Evolutionary conservation across 2,888 invertebrate genomes (phyloP).

Genomic region (Epirrhoe tristata): DNA sequence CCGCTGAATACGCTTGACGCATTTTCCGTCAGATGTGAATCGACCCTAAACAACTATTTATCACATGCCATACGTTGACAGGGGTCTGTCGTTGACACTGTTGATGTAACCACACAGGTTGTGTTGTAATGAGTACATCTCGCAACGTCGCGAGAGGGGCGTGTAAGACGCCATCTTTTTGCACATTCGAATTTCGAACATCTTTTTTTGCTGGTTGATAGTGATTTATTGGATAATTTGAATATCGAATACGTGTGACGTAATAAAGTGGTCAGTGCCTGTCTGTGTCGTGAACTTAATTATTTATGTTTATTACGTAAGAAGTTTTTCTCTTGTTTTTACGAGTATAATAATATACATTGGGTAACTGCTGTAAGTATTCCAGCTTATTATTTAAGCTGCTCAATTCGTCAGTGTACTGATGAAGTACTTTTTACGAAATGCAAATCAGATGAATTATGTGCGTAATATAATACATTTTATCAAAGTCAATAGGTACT

Average conservation of each 20-base stretch:
- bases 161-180: slow-evolving; percentile 49
- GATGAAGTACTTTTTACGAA: neutral
- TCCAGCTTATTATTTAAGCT: neutral
- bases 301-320: slow-evolving; percentile 1
- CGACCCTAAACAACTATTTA: slow-evolving; percentile 38
- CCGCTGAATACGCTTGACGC: too few species aligned
- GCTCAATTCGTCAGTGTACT: neutral
- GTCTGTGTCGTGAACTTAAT: slow-evolving; percentile 18
- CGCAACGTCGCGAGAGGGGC: slow-evolving; percentile 56
- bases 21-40: too few species aligned
- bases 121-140: slow-evolving; percentile 62
- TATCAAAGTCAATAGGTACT: slow-evolving; percentile 10
- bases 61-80: slow-evolving; percentile 35
- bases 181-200: slow-evolving; percentile 45
- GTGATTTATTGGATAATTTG: slow-evolving; percentile 39
- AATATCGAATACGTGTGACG: slow-evolving; percentile 34
- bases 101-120: slow-evolving; percentile 65
- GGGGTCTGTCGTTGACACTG: slow-evolving; percentile 53
- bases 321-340: slow-evolving; percentile 1
- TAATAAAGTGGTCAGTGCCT: slow-evolving; percentile 23
- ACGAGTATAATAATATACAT: neutral
- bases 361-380: slow-evolving; percentile 40
- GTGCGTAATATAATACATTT: slow-evolving; percentile 1
- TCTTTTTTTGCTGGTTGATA: slow-evolving; percentile 43
- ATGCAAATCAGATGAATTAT: neutral